A percentile compares a stretch with the other conserved stretches of the same genome.
phyloP scores from a whole-genome alignment of 2,797 vertebrate genomes.

The Trematomus bernacchii region DNA sequence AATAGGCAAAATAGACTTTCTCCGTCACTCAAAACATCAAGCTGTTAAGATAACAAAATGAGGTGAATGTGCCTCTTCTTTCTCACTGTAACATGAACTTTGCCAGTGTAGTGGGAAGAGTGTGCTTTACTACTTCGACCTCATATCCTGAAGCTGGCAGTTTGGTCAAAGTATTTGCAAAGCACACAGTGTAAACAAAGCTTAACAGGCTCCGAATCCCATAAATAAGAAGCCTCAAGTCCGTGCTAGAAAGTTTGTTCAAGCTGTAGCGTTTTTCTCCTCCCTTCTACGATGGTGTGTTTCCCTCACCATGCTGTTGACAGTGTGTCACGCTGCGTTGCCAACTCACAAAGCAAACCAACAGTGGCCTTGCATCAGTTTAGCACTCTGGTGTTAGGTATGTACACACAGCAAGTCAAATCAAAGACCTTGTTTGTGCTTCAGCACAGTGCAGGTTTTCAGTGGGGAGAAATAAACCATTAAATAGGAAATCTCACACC shows the following conservation, averaged over 20 bases:
- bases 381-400: slow-evolving; percentile 78
- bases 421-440: slow-evolving; percentile 84
- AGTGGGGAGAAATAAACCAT: slow-evolving; percentile 81
- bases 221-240: slow-evolving; percentile 59
- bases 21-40: slow-evolving; percentile 58
- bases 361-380: slow-evolving; percentile 68
- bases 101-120: slow-evolving; percentile 45
- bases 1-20: slow-evolving; percentile 65
- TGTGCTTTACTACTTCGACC: slow-evolving; percentile 60
- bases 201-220: slow-evolving; percentile 53
- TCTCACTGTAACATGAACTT: slow-evolving; percentile 68
- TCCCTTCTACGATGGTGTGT: slow-evolving; percentile 57
- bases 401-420: slow-evolving; percentile 79
- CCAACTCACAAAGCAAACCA: slow-evolving; percentile 74
- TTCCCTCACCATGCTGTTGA: slow-evolving; percentile 63
- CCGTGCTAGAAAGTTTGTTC: slow-evolving; percentile 70
- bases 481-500: slow-evolving; percentile 89
- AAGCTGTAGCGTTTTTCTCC: slow-evolving; percentile 58
- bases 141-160: slow-evolving; percentile 65
- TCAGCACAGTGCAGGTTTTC: slow-evolving; percentile 79
- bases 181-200: slow-evolving; percentile 65
- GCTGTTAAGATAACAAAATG: slow-evolving; percentile 64
- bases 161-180: slow-evolving; percentile 77
- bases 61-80: slow-evolving; percentile 68
- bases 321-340: slow-evolving; percentile 60